Conservation (phyloP, 2,888 invertebrate species). For the Tipula helvola region DNA sequence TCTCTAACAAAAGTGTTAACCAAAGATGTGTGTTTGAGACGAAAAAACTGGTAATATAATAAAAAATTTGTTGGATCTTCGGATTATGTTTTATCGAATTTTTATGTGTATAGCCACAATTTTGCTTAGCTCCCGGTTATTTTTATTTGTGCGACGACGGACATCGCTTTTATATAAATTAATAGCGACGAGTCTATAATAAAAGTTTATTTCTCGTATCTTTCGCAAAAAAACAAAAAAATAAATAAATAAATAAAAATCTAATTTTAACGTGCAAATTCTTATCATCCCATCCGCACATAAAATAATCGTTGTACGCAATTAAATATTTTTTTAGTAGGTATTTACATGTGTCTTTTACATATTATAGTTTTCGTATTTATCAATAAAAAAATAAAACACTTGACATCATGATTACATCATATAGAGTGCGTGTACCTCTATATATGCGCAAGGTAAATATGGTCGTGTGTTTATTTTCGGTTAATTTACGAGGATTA, state of each 20-base stretch:
- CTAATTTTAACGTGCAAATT: neutral
- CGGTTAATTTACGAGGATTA: neutral
- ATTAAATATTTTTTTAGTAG: neutral
- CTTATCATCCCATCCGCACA: neutral
- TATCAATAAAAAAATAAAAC: conserved; percentile 4
- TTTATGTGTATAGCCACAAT: neutral
- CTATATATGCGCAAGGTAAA: no score
- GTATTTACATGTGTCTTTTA: neutral
- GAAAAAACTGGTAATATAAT: no score
- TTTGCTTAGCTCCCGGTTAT: neutral
- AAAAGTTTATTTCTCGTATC: neutral
- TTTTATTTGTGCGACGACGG: neutral
- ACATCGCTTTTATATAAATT: neutral
- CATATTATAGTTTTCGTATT: neutral
- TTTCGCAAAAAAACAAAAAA: neutral
- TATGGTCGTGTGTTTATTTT: no score
- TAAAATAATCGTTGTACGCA: neutral
- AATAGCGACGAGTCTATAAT: neutral
- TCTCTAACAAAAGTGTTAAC: no score
- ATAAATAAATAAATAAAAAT: no score
- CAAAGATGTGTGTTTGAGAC: no score
- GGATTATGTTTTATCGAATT: no score
- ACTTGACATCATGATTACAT: neutral
- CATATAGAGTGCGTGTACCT: neutral
- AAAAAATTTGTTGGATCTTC: no score